phyloP scores from a whole-genome alignment of 1,140 invertebrate genomes.

The Battus philenor region DNA sequence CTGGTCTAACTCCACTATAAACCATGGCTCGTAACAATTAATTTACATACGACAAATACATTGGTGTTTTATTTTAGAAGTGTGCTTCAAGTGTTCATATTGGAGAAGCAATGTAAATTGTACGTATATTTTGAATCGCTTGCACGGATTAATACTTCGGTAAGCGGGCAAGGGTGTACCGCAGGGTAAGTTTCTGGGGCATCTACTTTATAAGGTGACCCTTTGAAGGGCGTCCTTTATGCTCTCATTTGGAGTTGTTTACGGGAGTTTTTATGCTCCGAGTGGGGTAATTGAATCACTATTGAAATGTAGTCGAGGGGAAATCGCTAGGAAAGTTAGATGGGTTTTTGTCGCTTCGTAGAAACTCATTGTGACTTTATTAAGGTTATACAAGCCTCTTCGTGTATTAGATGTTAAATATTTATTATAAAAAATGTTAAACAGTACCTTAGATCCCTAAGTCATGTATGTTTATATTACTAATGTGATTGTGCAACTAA shows the following conservation, averaged over 20 bases:
- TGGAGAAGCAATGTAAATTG: slow-evolving; percentile 27
- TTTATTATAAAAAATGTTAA: too few relatives aligned
- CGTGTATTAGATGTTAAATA: too few relatives aligned
- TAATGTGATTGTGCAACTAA: too few relatives aligned
- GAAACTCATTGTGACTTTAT: too few relatives aligned
- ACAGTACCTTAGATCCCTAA: too few relatives aligned
- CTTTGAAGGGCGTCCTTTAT: slow-evolving; percentile 50
- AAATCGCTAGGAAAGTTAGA: slow-evolving; percentile 29
- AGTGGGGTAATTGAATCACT: slow-evolving; percentile 46
- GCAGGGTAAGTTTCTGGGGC: slow-evolving; percentile 42
- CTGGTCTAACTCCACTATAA: slow-evolving; percentile 19
- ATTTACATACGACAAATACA: slow-evolving; percentile 9
- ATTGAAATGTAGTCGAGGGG: slow-evolving; percentile 38
- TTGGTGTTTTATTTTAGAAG: slow-evolving; percentile 1
- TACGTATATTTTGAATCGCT: too few relatives aligned
- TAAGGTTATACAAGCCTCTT: too few relatives aligned
- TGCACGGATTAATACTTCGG: too few relatives aligned
- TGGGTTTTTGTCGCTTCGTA: slow-evolving; percentile 6
- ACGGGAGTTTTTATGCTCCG: slow-evolving; percentile 36
- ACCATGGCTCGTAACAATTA: not conserved
- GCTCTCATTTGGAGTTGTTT: slow-evolving; percentile 38
- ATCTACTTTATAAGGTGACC: slow-evolving; percentile 49
- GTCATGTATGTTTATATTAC: too few relatives aligned
- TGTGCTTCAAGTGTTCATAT: not conserved
- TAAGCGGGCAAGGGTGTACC: slow-evolving; percentile 27